Evolutionary conservation across 2,888 invertebrate species (phyloP).

Genomic region (Leucophora obtusa): DNA sequence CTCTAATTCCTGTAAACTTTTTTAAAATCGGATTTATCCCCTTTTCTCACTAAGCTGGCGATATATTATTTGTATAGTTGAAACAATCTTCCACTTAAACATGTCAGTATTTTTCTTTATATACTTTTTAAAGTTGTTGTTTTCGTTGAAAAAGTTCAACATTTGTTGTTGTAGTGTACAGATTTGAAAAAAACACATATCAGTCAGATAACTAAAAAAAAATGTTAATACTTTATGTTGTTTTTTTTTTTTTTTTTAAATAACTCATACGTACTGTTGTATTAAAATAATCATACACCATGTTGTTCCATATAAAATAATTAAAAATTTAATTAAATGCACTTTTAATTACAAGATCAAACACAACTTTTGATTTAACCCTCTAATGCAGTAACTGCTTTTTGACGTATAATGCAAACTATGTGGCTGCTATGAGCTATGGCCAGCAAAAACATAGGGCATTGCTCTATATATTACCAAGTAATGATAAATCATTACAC

Average conservation of each 20-base stretch:
- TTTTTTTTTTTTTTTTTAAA: background rate
- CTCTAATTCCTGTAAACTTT: no score
- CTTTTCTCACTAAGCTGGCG: no score
- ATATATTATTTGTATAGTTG: conserved; percentile 41
- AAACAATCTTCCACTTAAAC: conserved; percentile 62
- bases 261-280: background rate
- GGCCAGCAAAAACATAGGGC: no score
- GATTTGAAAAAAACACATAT: background rate
- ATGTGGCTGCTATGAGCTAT: no score
- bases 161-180: background rate
- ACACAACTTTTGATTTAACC: no score
- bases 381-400: no score
- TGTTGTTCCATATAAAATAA: background rate
- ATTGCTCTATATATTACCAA: no score
- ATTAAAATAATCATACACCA: background rate
- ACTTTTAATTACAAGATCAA: no score
- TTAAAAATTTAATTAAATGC: no score
- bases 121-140: background rate
- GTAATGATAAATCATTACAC: no score
- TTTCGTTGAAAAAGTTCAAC: background rate
- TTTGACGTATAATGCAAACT: no score
- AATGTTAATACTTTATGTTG: background rate
- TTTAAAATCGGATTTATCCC: no score
- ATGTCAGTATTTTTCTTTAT: conserved; percentile 40
- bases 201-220: background rate